Base-by-base conservation (phyloP, 2,113 vertebrate species). In the Lanius collurio region DNA sequence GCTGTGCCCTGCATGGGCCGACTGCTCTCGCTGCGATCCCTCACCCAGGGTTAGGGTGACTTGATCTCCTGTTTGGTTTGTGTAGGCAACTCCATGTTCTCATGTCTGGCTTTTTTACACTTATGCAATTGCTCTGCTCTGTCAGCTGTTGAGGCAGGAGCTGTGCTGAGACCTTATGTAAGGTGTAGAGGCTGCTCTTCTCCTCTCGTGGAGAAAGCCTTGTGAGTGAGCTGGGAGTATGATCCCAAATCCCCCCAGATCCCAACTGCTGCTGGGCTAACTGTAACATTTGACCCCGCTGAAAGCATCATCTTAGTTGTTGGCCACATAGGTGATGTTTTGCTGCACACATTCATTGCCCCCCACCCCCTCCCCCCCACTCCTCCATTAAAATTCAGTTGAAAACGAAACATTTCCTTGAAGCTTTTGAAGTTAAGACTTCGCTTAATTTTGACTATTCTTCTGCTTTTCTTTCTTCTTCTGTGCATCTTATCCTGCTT, bases 281-380 rank as follows among this genome's bases (percentile, higher is more conserved):
- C n/a, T 6, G 19, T 14, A 39, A 21, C 19, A 13, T 33, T 8
- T 59, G 7, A 44, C 49, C 42, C 30, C 42, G 27, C 50, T 65
- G 59, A 46, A 46, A 46, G 10, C 1, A 0, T 18, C 4, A 2
- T 35, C 41, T 56, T 50, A 8, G 3, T 22, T 76, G 27, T 21
- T 28, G 56, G 33, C 23, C 23, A 33, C 23, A 18, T 4, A 46
- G n/a, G 67, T 73, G 77, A 31, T 73, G 35, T 55, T 64, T 63
- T 0, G 0, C n/a, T 42, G 35, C 30, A 16, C 35, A 4, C 0
- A 1, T 21, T 13, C 12, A 6, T 46, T 47, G 30, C 2, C 18
- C 31, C 33, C 11, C 23, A 18, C n/a, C n/a, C n/a, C 37, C 37
- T 37, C 37, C 37, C 37, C 37, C 37, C 37, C 2, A 4, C 3